Conservation (phyloP, 1,140 invertebrate genomes). For the Drosophila busckii region DNA sequence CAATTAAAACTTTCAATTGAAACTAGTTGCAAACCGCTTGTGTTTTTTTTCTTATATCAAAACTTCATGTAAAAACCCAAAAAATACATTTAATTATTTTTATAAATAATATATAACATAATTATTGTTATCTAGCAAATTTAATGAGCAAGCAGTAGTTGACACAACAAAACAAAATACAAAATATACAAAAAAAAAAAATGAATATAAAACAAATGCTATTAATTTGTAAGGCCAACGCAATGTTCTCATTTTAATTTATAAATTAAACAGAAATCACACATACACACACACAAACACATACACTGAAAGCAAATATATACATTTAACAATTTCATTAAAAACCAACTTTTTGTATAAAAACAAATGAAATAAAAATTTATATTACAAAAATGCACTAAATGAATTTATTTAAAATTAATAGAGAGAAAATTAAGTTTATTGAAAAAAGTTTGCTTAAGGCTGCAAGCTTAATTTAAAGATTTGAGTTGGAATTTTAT, state of each 20-base stretch:
- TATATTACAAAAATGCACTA: background rate
- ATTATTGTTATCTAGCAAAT: constrained; percentile 41
- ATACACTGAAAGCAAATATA: constrained; percentile 65
- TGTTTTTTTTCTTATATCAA: too few species aligned
- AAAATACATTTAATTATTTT: constrained; percentile 19
- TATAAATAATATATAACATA: constrained; percentile 11
- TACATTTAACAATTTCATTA: constrained; percentile 63
- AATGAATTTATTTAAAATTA: background rate
- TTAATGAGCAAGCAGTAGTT: constrained; percentile 19
- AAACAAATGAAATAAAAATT: constrained; percentile 12
- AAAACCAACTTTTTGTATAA: constrained; percentile 63
- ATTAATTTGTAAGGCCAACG: constrained; percentile 75
- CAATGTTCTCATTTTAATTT: constrained; percentile 78
- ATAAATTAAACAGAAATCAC: constrained; percentile 48
- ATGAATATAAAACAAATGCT: constrained; percentile 48
- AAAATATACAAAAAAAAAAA: constrained; percentile 14
- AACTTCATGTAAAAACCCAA: constrained; percentile 29
- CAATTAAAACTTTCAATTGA: constrained; percentile 30
- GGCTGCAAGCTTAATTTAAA: too few species aligned
- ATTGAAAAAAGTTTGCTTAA: too few species aligned
- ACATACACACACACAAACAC: constrained; percentile 35
- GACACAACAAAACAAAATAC: constrained; percentile 1
- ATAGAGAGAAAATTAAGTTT: too few species aligned
- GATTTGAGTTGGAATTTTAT: too few species aligned
- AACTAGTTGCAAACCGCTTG: constrained; percentile 45